Evolutionary conservation across 2,797 vertebrate genomes (phyloP).

Genomic region (Phalanger gymnotis): DNA sequence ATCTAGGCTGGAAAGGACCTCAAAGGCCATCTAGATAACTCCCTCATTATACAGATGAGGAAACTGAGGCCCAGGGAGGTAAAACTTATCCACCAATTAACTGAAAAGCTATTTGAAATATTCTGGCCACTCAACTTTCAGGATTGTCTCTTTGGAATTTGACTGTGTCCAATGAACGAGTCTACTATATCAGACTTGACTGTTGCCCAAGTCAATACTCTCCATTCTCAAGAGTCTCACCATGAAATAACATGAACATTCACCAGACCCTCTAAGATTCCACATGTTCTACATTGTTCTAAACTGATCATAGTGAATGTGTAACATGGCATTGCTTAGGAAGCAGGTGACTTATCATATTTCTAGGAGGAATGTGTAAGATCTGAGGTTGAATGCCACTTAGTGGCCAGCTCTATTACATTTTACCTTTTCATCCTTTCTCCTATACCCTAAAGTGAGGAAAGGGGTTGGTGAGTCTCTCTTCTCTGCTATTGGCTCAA

Average conservation of each 20-base stretch:
- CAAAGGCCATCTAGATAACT: neutral
- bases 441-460: neutral
- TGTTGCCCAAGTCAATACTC: neutral
- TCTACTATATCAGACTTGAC: neutral
- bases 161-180: conserved; percentile 26
- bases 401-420: neutral
- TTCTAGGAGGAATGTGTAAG: neutral
- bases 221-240: neutral
- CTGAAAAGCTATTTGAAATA: conserved; percentile 30
- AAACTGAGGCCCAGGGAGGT: neutral
- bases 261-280: neutral
- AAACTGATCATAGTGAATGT: neutral
- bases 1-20: neutral
- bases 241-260: neutral
- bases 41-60: neutral
- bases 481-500: neutral
- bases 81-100: conserved; percentile 16
- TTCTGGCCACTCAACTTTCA: conserved; percentile 8
- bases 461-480: neutral
- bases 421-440: neutral
- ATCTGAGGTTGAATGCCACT: neutral
- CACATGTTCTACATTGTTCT: neutral
- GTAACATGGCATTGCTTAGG: neutral
- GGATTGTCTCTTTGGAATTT: conserved; percentile 40
- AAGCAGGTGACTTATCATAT: neutral